Conservation (phyloP, 2,888 invertebrate species). For the Protonemura montana region DNA sequence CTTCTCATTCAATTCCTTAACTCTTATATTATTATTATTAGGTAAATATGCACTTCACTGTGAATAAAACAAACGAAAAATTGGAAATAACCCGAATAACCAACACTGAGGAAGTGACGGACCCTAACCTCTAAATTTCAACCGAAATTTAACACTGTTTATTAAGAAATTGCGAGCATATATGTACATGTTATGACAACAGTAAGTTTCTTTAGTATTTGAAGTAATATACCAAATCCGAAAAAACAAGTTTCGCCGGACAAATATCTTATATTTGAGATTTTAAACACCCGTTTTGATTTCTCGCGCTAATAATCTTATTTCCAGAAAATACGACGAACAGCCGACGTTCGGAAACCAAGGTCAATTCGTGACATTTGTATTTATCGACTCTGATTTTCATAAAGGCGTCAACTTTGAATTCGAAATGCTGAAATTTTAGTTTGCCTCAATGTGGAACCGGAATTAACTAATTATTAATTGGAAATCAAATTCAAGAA, state of each 20-base stretch:
- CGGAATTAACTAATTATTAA: background rate
- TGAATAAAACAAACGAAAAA: background rate
- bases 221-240: background rate
- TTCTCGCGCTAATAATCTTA: conserved; percentile 41
- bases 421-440: background rate
- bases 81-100: background rate
- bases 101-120: background rate
- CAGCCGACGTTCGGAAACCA: background rate
- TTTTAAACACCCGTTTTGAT: conserved; percentile 36
- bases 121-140: background rate
- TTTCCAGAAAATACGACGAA: conserved; percentile 18
- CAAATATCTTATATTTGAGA: background rate
- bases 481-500: background rate
- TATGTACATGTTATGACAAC: background rate
- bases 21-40: background rate
- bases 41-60: background rate
- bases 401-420: background rate
- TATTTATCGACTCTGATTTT: conserved; percentile 7
- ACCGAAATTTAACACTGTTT: background rate
- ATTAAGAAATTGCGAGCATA: background rate
- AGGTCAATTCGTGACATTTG: background rate
- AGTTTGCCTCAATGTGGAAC: no score
- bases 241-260: background rate
- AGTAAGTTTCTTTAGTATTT: background rate
- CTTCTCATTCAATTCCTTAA: conserved; percentile 1